Conservation (phyloP, 2,888 invertebrate genomes). For the Oxytorus armatus region DNA sequence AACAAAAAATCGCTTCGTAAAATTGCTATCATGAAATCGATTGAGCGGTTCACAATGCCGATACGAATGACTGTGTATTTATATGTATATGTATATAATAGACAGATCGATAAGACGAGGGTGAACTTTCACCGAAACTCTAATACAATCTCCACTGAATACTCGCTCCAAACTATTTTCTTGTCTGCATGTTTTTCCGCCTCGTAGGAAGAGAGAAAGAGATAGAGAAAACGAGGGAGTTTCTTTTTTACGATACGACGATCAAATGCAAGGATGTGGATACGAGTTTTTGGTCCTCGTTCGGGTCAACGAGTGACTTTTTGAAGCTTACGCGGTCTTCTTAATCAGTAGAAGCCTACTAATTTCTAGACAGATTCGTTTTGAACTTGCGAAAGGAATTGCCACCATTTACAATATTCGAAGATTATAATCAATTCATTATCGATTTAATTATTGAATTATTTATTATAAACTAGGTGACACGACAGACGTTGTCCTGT, state of each 20-base stretch:
- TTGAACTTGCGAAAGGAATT: too few relatives aligned
- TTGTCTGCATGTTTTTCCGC: constrained; percentile 32
- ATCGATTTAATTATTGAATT: too few relatives aligned
- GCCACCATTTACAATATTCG: too few relatives aligned
- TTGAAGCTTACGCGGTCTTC: constrained; percentile 4
- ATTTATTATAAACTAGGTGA: too few relatives aligned
- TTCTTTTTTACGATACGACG: constrained; percentile 22
- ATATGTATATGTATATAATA: background rate
- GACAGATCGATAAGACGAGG: constrained; percentile 37
- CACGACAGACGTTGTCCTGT: too few relatives aligned
- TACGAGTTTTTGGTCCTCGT: constrained; percentile 29
- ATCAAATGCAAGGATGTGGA: constrained; percentile 50
- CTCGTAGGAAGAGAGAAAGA: background rate
- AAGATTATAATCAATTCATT: too few relatives aligned
- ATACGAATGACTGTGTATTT: constrained; percentile 7
- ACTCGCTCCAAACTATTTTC: constrained; percentile 38
- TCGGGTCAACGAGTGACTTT: constrained; percentile 25
- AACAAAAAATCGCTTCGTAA: constrained; percentile 23
- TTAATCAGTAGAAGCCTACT: background rate
- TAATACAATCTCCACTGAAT: constrained; percentile 57
- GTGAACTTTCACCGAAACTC: constrained; percentile 50
- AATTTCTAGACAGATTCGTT: too few relatives aligned
- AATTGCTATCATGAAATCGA: constrained; percentile 56
- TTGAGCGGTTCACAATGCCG: constrained; percentile 24
- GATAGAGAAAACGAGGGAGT: constrained; percentile 17